phyloP scores from a whole-genome alignment of 2,888 invertebrate genomes.

The Chironomus riparius region DNA sequence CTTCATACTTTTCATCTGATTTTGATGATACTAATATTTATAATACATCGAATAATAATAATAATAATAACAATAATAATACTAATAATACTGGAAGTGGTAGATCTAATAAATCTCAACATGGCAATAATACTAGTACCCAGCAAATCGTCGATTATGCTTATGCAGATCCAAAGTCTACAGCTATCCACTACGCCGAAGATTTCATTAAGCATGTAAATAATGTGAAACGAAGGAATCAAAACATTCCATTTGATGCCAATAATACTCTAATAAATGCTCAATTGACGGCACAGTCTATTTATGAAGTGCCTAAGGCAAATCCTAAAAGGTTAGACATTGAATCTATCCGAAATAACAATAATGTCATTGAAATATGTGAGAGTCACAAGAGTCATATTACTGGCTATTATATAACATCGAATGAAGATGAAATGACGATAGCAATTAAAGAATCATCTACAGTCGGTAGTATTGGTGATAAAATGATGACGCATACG shows the following conservation, averaged over 20 bases:
- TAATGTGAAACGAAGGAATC: slow-evolving; percentile 39
- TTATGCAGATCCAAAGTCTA: not conserved
- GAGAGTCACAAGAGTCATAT: not conserved
- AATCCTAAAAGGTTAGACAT: slow-evolving; percentile 23
- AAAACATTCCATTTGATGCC: slow-evolving; percentile 4
- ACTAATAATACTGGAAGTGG: slow-evolving; percentile 31
- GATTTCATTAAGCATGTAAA: slow-evolving; percentile 43
- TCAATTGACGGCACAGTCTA: not conserved
- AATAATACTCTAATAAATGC: not conserved
- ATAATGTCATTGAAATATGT: not conserved
- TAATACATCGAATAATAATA: not conserved
- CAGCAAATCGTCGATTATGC: slow-evolving; percentile 31
- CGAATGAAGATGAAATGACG: not conserved
- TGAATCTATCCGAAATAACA: not conserved
- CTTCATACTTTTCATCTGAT: slow-evolving; percentile 42
- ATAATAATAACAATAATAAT: slow-evolving; percentile 33
- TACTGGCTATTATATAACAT: not conserved
- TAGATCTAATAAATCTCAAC: slow-evolving; percentile 1
- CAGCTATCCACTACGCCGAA: slow-evolving; percentile 36
- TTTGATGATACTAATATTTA: slow-evolving; percentile 39
- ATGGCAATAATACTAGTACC: not conserved
- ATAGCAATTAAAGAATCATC: not conserved
- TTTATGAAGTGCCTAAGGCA: slow-evolving; percentile 18
- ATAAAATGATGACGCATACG: not conserved
- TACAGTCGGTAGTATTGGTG: not conserved